Evolutionary conservation across 2,113 vertebrate species (phyloP), one percentile per base, ranked within the genome.

Genomic region (Indri indri): DNA sequence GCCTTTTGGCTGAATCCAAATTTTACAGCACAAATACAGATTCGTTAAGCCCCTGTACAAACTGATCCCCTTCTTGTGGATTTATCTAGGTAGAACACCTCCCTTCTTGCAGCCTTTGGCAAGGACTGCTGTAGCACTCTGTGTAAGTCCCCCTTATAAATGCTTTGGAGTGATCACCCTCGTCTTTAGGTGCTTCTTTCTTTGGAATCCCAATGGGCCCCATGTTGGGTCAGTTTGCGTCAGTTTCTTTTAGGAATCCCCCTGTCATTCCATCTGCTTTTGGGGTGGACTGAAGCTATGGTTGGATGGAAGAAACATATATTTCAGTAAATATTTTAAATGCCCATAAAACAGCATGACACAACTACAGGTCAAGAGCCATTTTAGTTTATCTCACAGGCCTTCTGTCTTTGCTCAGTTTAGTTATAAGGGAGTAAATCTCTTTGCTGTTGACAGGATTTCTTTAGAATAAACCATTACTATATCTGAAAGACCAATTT

Each of bases 281-380:
- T 45, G 68, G 18, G 18, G 27, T 22, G 47, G 5, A 25, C 17
- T 23, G 68, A 52, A 23, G 37, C 11, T 42, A 12, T 8, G 30
- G 9, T 23, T 2, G 1, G 14, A 47, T 23, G 14, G 47, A 54
- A 23, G 6, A 40, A 63, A 47, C 63, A 32, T 70, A 34, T 27
- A 76, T 94, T 89, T 94, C 66, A 84, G 6, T 37, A 52, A 91
- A 23, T 93, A 20, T 22, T 84, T 80, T 68, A 47, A 96, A 73
- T 45, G 18, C 77, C 9, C 22, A 87, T 79, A 42, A 71, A 91
- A 16, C 3, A 42, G 25, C 4, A 71, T 23, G 34, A 71, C 37
- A 52, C 23, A 61, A 68, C 23, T 87, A 23, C 30, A 65, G 16
- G 6, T 65, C 34, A 71, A 84, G 70, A 91, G 8, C 50, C 30